Base-by-base conservation (phyloP, 2,888 invertebrate species). In the Yponomeuta sedellus region DNA sequence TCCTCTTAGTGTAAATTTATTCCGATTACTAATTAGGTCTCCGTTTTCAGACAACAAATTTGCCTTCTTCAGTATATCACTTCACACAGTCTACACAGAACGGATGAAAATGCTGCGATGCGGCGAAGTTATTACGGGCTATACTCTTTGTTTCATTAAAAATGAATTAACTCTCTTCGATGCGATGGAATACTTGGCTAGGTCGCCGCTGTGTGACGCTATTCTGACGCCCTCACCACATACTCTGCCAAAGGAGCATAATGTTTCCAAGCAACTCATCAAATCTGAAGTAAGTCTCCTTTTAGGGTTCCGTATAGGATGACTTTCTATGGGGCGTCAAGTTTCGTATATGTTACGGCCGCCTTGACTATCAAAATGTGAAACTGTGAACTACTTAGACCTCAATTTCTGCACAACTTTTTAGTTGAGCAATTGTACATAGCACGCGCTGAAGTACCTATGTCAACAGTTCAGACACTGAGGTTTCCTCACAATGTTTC, bases 131-230 rank as follows among this genome's bases (percentile, higher is more conserved):
- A 76, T 91, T 68, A 67, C 71, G 19, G 88, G 79, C 0, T 73
- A 70, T 40, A 79, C 69, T 34, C 73, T 91, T 61, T 81, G 85
- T 1, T 85, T 83, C 68, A 84, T 91, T 44, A 83, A 82, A 65
- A 89, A 89, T 22, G 92, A 92, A 69, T 78, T 94, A 68, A 90
- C 92, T 68, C 81, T 93, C 67, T 92, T 95, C 68, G 93, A 93
- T 76, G 93, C 95, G 0, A 88, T 95, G 70, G 92, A 93, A 68
- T 90, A 92, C 72, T 77, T 96, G 61, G 84, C 88, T 0, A 78
- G 83, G 59, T 95, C 95, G 0, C 92, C 94, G 0, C 86, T 96
- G 0, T 83, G 88, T 56, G 81, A 91, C 10, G 85, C 89, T 20
- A 93, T 96, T 69, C 76, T 95, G 44, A 85, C 86, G 68, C 96